Percentiles rank a stretch among this genome's conserved stretches.
These are phyloP conservation scores for Matsumyia berberina DNA, from an alignment of 2,888 invertebrate species.

Conservation along the genomic window DNA sequence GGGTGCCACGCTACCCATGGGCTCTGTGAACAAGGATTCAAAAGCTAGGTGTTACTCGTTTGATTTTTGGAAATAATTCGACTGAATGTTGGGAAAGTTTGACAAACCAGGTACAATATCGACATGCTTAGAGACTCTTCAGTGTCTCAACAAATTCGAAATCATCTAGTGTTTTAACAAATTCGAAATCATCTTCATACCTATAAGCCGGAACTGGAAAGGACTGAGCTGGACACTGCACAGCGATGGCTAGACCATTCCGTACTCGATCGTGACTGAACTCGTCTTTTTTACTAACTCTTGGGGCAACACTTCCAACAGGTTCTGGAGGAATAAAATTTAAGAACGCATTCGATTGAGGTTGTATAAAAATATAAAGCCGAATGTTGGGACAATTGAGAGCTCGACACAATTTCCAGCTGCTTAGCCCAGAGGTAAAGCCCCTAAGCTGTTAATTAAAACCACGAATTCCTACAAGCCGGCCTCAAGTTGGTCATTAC, in stretches of 20 bases:
- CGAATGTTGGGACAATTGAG: constrained; percentile 62
- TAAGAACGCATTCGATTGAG: neutral
- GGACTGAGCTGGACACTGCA: constrained; percentile 91
- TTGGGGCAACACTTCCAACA: constrained; percentile 86
- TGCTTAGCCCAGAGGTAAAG: too few species aligned
- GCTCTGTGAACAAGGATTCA: constrained; percentile 81
- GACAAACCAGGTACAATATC: too few species aligned
- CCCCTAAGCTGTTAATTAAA: too few species aligned
- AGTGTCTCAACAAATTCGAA: too few species aligned
- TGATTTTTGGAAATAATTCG: neutral
- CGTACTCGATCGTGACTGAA: constrained; percentile 81
- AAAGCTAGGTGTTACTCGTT: too few species aligned
- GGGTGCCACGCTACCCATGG: constrained; percentile 85
- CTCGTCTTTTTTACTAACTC: constrained; percentile 85
- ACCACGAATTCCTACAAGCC: too few species aligned
- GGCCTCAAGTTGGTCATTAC: too few species aligned
- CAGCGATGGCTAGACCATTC: constrained; percentile 84
- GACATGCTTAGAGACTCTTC: too few species aligned
- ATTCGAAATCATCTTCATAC: constrained; percentile 79
- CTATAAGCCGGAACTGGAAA: constrained; percentile 87
- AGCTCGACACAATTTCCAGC: too few species aligned
- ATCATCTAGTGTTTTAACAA: neutral
- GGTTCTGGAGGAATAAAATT: constrained; percentile 81
- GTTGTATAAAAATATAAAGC: neutral
- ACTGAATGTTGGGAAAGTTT: constrained; percentile 47